phyloP scores from a whole-genome alignment of 2,113 vertebrate species.

The Urocynchramus pylzowi region DNA sequence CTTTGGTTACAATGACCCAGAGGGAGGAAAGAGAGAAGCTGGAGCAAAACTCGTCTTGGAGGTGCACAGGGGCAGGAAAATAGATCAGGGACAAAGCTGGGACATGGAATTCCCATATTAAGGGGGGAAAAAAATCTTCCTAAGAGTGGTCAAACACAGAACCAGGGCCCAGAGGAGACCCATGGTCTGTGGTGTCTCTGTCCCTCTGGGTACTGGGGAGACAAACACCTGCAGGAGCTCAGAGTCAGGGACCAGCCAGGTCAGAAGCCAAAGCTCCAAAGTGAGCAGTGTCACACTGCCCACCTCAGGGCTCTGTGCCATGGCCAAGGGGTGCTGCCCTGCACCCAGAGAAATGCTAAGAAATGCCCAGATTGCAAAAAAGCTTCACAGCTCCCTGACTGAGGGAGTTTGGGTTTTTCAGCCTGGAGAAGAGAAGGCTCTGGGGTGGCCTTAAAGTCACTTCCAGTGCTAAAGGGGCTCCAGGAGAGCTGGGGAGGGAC shows the following conservation, averaged over 20 bases:
- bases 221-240: not conserved
- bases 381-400: not conserved
- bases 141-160: not conserved
- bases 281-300: not conserved
- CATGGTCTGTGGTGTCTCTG: not conserved
- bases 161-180: not conserved
- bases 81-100: not conserved
- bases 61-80: not conserved
- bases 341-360: not conserved
- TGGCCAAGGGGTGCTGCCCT: not conserved
- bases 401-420: not conserved
- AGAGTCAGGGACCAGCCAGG: not conserved
- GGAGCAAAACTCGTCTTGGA: not conserved
- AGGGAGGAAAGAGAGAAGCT: not conserved
- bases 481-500: not conserved
- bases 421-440: not conserved
- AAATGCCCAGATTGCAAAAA: not conserved
- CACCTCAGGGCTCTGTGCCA: not conserved
- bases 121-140: not conserved
- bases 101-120: not conserved
- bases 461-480: not conserved
- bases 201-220: not conserved
- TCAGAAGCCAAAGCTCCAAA: not conserved
- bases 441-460: not conserved
- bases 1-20: not conserved